Percentiles rank a stretch among this genome's conserved stretches.
These are phyloP conservation scores for Trichopria drosophilae DNA, from an alignment of 2,888 invertebrate genomes.

Conservation along the genomic window DNA sequence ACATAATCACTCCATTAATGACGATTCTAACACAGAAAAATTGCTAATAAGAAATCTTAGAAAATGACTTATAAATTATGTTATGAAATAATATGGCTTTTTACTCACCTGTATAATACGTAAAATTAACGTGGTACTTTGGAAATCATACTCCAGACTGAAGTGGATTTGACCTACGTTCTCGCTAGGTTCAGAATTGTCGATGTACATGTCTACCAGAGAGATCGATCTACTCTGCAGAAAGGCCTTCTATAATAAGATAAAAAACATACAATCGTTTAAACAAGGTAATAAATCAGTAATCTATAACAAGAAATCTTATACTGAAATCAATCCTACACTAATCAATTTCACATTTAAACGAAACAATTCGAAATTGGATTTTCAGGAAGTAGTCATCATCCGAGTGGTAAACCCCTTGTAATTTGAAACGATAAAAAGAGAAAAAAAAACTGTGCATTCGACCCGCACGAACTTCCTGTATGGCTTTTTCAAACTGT, in stretches of 20 bases:
- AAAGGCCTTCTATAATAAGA: slow-evolving; percentile 67
- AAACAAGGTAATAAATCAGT: no score
- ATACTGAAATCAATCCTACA: no score
- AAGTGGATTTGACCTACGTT: slow-evolving; percentile 94
- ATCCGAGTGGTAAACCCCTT: background rate
- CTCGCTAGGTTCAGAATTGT: slow-evolving; percentile 89
- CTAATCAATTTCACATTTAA: no score
- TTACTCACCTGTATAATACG: slow-evolving; percentile 82
- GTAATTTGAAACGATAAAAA: background rate
- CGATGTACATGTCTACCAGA: slow-evolving; percentile 93
- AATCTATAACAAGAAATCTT: no score
- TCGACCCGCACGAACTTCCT: background rate
- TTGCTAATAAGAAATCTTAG: no score
- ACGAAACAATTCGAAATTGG: no score
- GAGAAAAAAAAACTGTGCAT: background rate
- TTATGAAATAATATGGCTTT: no score
- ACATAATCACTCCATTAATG: no score
- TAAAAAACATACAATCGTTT: slow-evolving; percentile 21
- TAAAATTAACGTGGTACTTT: slow-evolving; percentile 86
- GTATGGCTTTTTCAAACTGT: no score
- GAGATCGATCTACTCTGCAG: slow-evolving; percentile 88
- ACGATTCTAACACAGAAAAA: no score
- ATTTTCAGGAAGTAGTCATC: no score
- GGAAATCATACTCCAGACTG: slow-evolving; percentile 91
- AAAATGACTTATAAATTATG: no score